Conservation (phyloP, 2,113 vertebrate genomes). For the Sylvilagus bachmani region DNA sequence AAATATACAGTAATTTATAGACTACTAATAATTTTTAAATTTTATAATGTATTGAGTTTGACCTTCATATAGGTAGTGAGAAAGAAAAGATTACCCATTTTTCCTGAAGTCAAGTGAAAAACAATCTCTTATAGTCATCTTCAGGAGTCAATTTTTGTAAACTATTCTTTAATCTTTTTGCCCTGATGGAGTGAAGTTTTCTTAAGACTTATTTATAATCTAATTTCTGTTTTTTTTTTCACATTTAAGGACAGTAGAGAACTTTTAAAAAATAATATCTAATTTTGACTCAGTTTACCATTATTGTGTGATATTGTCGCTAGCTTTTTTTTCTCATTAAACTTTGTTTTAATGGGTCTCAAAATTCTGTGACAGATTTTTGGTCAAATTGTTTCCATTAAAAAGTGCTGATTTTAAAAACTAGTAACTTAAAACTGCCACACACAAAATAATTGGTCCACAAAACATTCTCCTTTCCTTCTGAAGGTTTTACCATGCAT, state of each 20-base stretch:
- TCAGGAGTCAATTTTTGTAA: conserved; percentile 49
- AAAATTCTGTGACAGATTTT: too few species aligned
- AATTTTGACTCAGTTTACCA: conserved; percentile 24
- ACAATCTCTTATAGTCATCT: neutral
- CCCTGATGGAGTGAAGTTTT: conserved; percentile 50
- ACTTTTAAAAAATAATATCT: neutral
- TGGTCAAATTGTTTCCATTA: too few species aligned
- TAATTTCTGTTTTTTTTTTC: conserved; percentile 61
- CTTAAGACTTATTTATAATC: conserved; percentile 20
- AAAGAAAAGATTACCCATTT: conserved; percentile 25
- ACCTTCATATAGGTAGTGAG: conserved; percentile 13
- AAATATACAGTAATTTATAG: conserved; percentile 22
- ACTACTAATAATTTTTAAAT: conserved; percentile 21
- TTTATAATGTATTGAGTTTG: conserved; percentile 27
- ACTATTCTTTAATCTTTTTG: conserved; percentile 38
- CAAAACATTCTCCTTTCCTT: too few species aligned
- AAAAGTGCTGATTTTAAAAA: too few species aligned
- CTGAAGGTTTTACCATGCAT: too few species aligned
- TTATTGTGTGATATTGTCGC: conserved; percentile 29
- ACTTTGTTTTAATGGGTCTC: too few species aligned
- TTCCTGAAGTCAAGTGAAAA: conserved; percentile 49
- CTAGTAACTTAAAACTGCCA: too few species aligned
- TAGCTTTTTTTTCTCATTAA: neutral
- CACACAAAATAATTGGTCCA: too few species aligned
- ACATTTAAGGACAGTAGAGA: conserved; percentile 46